phyloP scores from a whole-genome alignment of 2,888 invertebrate species.

The Chrysolina oricalcia region DNA sequence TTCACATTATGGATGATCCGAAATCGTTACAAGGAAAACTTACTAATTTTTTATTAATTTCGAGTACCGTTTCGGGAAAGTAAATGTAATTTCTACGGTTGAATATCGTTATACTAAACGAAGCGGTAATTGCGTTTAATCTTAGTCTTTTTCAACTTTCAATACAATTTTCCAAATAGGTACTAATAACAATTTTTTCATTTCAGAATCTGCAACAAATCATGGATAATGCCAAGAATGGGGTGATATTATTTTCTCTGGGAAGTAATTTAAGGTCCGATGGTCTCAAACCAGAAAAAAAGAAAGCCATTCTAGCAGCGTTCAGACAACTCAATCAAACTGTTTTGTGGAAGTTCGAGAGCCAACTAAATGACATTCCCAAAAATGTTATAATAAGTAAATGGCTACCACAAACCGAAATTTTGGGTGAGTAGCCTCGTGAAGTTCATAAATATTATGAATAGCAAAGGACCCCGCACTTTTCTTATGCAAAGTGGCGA shows the following conservation, averaged over 20 bases:
- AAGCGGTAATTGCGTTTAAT: too few species aligned
- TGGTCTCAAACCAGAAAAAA: conserved; percentile 58
- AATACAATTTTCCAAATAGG: too few species aligned
- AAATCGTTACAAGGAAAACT: too few species aligned
- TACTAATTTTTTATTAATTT: too few species aligned
- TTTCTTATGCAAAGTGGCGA: too few species aligned
- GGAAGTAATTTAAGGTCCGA: conserved; percentile 66
- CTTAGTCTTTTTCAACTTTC: background rate
- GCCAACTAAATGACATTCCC: conserved; percentile 62
- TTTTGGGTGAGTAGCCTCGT: conserved; percentile 43
- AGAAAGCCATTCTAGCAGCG: conserved; percentile 61
- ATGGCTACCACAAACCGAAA: conserved; percentile 70
- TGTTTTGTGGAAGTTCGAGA: conserved; percentile 70
- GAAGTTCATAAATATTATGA: too few species aligned
- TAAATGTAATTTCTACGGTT: too few species aligned
- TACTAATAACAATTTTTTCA: too few species aligned
- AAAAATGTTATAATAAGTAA: conserved; percentile 67
- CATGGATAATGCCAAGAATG: conserved; percentile 65
- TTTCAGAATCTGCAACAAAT: conserved; percentile 63
- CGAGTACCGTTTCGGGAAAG: too few species aligned
- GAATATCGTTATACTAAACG: too few species aligned
- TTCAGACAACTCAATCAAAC: conserved; percentile 67
- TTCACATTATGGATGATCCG: too few species aligned
- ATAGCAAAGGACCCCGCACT: too few species aligned
- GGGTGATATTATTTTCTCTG: conserved; percentile 68